Conservation (phyloP, 2,888 invertebrate species). For the Resseliella maxima region DNA sequence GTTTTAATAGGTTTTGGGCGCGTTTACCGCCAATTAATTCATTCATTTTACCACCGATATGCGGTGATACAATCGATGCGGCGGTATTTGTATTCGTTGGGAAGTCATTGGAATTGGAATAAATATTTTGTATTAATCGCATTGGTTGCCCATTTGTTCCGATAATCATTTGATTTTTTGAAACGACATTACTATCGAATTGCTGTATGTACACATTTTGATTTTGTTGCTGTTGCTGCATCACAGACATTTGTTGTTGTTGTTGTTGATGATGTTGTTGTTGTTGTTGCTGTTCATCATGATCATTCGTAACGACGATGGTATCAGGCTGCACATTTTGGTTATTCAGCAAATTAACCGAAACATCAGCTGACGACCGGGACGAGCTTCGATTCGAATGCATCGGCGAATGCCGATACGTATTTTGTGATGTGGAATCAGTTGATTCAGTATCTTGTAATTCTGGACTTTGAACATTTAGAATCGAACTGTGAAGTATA, state of each 20-base stretch:
- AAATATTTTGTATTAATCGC: constrained; percentile 55
- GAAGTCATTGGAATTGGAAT: constrained; percentile 39
- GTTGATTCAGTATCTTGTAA: constrained; percentile 51
- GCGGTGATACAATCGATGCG: neutral
- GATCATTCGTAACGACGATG: neutral
- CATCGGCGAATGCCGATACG: constrained; percentile 58
- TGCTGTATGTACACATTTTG: constrained; percentile 56
- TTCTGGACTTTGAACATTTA: constrained; percentile 68
- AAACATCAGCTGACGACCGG: neutral
- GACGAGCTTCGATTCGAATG: constrained; percentile 56
- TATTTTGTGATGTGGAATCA: constrained; percentile 51
- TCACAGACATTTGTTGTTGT: constrained; percentile 58
- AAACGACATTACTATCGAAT: constrained; percentile 38
- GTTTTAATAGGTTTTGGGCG: neutral
- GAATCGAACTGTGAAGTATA: constrained; percentile 84
- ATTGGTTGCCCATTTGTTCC: constrained; percentile 56
- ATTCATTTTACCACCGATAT: neutral
- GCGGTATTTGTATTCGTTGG: neutral
- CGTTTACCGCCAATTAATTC: constrained; percentile 25
- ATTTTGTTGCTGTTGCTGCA: constrained; percentile 58
- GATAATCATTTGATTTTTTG: constrained; percentile 55
- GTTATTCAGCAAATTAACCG: neutral
- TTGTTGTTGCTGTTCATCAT: neutral
- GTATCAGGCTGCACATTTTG: constrained; percentile 2
- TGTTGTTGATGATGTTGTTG: constrained; percentile 56